A percentile compares a stretch with the other conserved stretches of the same genome.
These are phyloP conservation scores for Mobula birostris DNA, from an alignment of 2,113 vertebrate species.

Conservation along the genomic window DNA sequence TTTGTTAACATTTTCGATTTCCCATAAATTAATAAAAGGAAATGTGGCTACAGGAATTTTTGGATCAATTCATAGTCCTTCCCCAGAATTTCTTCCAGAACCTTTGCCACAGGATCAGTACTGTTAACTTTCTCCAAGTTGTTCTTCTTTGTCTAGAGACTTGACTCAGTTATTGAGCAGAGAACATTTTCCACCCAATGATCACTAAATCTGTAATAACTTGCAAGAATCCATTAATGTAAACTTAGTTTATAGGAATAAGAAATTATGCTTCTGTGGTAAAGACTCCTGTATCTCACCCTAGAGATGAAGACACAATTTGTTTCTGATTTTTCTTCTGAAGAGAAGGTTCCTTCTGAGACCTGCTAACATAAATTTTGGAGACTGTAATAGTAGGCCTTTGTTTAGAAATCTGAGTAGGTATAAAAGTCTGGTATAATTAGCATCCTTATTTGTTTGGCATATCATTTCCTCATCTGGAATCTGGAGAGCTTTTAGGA, in stretches of 20 bases:
- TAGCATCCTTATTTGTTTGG: no score
- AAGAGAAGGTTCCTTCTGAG: neutral
- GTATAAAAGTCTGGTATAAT: neutral
- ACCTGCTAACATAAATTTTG: neutral
- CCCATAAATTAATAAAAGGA: no score
- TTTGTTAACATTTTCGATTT: no score
- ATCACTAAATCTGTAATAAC: neutral
- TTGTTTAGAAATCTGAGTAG: neutral
- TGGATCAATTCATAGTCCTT: neutral
- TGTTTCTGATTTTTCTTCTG: neutral
- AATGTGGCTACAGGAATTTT: no score
- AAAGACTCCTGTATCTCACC: neutral
- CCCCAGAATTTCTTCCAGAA: neutral
- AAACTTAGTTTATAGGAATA: neutral
- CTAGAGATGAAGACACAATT: neutral
- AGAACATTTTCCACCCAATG: neutral
- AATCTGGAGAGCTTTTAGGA: neutral
- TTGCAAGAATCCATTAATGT: no score
- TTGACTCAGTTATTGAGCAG: no score
- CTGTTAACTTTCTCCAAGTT: no score
- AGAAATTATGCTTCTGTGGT: neutral
- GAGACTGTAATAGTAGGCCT: neutral
- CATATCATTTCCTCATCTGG: neutral
- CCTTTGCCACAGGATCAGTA: no score
- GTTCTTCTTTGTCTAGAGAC: no score